Evolutionary conservation across 2,888 invertebrate genomes (phyloP).

Genomic region (Patella ulyssiponensis): DNA sequence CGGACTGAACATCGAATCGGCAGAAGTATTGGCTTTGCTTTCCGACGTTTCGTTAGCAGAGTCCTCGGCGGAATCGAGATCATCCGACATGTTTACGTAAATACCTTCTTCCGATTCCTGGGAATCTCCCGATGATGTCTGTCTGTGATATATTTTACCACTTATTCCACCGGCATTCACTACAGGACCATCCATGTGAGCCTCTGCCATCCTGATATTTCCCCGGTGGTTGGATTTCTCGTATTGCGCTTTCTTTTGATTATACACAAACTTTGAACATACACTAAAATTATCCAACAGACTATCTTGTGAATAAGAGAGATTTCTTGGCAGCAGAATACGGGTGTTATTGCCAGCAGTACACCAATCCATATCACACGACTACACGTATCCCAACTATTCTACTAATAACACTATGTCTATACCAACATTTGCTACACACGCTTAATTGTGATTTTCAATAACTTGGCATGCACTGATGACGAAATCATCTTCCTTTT

Average conservation of each 20-base stretch:
- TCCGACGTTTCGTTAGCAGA: constrained; percentile 32
- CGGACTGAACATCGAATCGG: constrained; percentile 49
- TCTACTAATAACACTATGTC: too few species aligned
- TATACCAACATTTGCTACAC: too few species aligned
- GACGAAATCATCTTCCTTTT: too few species aligned
- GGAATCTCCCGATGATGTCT: constrained; percentile 19
- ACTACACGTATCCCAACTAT: too few species aligned
- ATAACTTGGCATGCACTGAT: too few species aligned
- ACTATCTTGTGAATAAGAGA: constrained; percentile 62
- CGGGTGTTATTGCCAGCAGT: constrained; percentile 12
- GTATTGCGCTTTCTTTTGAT: constrained; percentile 33
- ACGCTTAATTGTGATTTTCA: too few species aligned
- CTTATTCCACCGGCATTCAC: not conserved
- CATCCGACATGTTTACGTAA: constrained; percentile 61
- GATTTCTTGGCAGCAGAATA: constrained; percentile 56
- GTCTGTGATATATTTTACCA: not conserved
- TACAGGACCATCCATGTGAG: constrained; percentile 11
- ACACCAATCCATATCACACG: constrained; percentile 1
- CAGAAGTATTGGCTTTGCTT: constrained; percentile 41
- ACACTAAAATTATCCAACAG: constrained; percentile 57
- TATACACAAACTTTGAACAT: constrained; percentile 52
- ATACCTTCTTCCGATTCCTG: constrained; percentile 55
- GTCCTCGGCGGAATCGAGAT: constrained; percentile 42
- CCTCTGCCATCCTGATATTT: constrained; percentile 13
- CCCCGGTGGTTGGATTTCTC: not conserved